Percentiles rank a stretch among this genome's conserved stretches.
These are phyloP conservation scores for Sander vitreus DNA, from an alignment of 2,113 vertebrate genomes.

Conservation along the genomic window DNA sequence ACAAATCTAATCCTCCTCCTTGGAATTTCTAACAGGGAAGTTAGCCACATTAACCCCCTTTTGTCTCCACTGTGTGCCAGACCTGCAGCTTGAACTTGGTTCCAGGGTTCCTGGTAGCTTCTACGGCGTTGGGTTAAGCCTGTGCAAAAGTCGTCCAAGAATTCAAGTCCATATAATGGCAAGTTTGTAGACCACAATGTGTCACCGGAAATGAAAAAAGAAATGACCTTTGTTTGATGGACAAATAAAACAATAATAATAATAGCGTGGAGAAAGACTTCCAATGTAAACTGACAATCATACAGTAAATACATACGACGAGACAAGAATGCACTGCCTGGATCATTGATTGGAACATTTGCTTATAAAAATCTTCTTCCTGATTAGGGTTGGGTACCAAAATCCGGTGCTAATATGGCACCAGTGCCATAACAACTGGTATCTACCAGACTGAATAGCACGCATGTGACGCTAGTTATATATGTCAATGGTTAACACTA, in stretches of 20 bases:
- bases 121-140: slow-evolving; percentile 18
- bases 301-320: neutral
- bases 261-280: neutral
- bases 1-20: slow-evolving; percentile 72
- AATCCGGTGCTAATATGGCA: too few species aligned
- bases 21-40: slow-evolving; percentile 57
- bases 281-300: slow-evolving; percentile 26
- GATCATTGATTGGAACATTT: too few species aligned
- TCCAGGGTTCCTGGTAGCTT: slow-evolving; percentile 37
- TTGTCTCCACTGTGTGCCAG: slow-evolving; percentile 44
- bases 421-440: too few species aligned
- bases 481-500: too few species aligned
- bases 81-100: slow-evolving; percentile 56
- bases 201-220: neutral
- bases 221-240: slow-evolving; percentile 11
- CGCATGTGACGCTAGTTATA: too few species aligned
- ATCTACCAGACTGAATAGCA: too few species aligned
- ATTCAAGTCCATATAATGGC: slow-evolving; percentile 21
- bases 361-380: too few species aligned
- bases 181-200: slow-evolving; percentile 42
- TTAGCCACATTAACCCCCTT: slow-evolving; percentile 69
- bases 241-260: slow-evolving; percentile 24
- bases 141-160: slow-evolving; percentile 37
- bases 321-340: too few species aligned
- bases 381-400: too few species aligned